Evolutionary conservation across 2,797 vertebrate species (phyloP).

Genomic region (Natrix natrix): DNA sequence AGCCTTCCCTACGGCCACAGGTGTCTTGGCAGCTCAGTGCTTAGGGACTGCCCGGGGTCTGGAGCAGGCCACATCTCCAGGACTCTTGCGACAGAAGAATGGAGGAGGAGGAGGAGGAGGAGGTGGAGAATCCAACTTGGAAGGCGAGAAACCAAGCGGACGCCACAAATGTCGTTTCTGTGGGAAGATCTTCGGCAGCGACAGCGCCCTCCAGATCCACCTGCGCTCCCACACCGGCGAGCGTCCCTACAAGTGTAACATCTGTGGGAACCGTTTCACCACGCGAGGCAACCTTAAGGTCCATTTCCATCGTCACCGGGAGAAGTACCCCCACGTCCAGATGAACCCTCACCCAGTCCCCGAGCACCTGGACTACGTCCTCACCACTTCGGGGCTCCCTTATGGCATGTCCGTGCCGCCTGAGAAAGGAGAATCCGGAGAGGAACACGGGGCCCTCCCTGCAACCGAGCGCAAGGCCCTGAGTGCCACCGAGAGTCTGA

Average conservation of each 20-base stretch:
- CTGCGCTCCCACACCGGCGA: slow-evolving; percentile 91
- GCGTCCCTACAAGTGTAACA: slow-evolving; percentile 88
- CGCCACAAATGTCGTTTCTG: slow-evolving; percentile 86
- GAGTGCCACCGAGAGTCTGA: slow-evolving; percentile 67
- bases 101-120: slow-evolving; percentile 46
- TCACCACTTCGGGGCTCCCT: slow-evolving; percentile 68
- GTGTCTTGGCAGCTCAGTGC: slow-evolving; percentile 77
- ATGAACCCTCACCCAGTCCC: slow-evolving; percentile 87
- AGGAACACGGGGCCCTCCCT: slow-evolving; percentile 10
- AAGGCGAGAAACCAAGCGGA: slow-evolving; percentile 64
- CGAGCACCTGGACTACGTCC: slow-evolving; percentile 79
- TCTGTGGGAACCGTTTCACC: slow-evolving; percentile 90
- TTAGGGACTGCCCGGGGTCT: slow-evolving; percentile 61
- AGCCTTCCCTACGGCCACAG: slow-evolving; percentile 60
- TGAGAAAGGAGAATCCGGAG: slow-evolving; percentile 66
- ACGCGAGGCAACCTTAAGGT: slow-evolving; percentile 91
- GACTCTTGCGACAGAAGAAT: slow-evolving; percentile 68
- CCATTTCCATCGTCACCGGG: slow-evolving; percentile 88
- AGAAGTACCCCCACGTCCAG: slow-evolving; percentile 88
- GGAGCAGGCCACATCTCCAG: slow-evolving; percentile 63
- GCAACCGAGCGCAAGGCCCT: slow-evolving; percentile 66
- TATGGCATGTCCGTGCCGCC: slow-evolving; percentile 72
- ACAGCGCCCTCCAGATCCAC: slow-evolving; percentile 90
- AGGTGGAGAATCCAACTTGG: slow-evolving; percentile 55
- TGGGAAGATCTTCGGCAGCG: slow-evolving; percentile 87